Base-by-base conservation (phyloP, 2,888 invertebrate species). In the Lampropteryx suffumata region DNA sequence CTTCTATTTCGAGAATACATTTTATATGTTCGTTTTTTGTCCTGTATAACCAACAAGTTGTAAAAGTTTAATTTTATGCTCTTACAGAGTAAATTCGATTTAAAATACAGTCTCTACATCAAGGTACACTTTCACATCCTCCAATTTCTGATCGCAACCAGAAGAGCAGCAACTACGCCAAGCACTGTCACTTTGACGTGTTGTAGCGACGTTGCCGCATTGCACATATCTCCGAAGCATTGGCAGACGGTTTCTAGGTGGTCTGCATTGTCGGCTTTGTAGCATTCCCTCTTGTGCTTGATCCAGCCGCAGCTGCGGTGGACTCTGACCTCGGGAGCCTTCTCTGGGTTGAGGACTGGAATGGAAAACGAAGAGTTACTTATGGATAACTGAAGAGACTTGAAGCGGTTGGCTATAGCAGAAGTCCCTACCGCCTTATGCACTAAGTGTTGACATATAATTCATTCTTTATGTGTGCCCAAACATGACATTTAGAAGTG, bases 281-380 rank as follows among this genome's bases (percentile, higher is more conserved):
- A 91, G 69, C 94, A 94, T 27, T 79, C 82, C 9, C 80, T 71
- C 32, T 76, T 77, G 64, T 79, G 76, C 44, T 69, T 78, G 36
- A 86, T 69, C 92, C 92, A 94, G 13, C 94, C 94, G 56, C 94
- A 94, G 49, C 88, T 84, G 7, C 94, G 84, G 1, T 88, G 85
- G 9, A 93, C 79, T 8, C 93, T 74, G 55, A 82, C 75, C 28
- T 86, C 84, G 0, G 78, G 73, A 0, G 70, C 67, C 28, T 76
- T 70, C 0, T 81, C 76, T 0, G 70, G 58, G 55, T 86, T 77
- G 26, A 89, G 59, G 67, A 71, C 91, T 84, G 71, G 4, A 80
- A 80, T 61, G 47, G 48, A 43, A 34, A 17, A 30, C n/a, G 2
- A 21, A 21, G 13, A n/a, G 7, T 17, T 29, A 24, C 6, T n/a